Percentiles rank a stretch among this genome's conserved stretches.
Conservation (phyloP, 1,140 invertebrate genomes). For the Drosophila biarmipes region DNA sequence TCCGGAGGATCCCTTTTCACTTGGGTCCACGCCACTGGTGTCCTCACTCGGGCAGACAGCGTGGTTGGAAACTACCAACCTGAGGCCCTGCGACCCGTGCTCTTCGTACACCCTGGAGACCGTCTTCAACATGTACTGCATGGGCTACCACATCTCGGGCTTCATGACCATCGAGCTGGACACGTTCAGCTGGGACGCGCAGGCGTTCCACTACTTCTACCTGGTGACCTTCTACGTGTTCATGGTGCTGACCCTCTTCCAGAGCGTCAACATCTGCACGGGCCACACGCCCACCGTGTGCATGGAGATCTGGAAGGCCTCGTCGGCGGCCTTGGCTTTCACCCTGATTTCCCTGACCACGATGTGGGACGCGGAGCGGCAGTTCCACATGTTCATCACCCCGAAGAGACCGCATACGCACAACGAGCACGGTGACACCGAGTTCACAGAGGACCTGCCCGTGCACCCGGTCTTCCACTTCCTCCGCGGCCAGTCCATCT, state of each 20-base stretch:
- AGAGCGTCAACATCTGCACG: constrained; percentile 49
- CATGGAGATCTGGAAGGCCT: constrained; percentile 24
- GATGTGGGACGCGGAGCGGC: constrained; percentile 43
- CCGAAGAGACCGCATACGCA: not conserved
- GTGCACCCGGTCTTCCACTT: constrained; percentile 25
- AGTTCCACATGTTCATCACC: constrained; percentile 15
- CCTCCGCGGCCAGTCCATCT: constrained; percentile 24
- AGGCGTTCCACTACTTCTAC: constrained; percentile 21
- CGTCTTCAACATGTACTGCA: constrained; percentile 35
- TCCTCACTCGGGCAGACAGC: not conserved
- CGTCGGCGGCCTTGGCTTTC: constrained; percentile 16
- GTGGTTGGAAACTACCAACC: not conserved
- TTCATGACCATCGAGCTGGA: constrained; percentile 8
- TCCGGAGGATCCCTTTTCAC: not conserved
- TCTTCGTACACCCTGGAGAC: constrained; percentile 41
- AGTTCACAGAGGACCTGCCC: not conserved
- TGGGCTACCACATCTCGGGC: constrained; percentile 35
- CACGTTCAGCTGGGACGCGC: not conserved
- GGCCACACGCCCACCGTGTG: constrained; percentile 11
- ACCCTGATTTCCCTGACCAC: constrained; percentile 19
- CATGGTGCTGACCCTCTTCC: constrained; percentile 43
- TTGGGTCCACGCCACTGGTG: not conserved
- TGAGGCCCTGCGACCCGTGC: constrained; percentile 25
- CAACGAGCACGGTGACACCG: too few relatives aligned
- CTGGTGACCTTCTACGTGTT: constrained; percentile 24